Conservation (phyloP, 2,888 invertebrate species). For the Caenorhabditis sp. region DNA sequence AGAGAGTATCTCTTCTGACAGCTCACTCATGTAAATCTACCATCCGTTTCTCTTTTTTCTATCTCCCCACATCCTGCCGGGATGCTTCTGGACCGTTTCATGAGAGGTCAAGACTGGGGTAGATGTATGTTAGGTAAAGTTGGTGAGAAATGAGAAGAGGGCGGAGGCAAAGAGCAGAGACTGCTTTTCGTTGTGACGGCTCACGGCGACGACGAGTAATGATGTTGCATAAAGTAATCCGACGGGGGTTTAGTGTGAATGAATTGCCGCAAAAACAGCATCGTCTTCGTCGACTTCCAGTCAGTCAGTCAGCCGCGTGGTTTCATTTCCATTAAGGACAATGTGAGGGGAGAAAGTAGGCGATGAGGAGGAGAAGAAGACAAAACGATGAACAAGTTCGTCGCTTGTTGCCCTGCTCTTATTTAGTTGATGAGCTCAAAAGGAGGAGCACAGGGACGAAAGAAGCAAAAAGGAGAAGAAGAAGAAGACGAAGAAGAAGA, state of each 20-base stretch:
- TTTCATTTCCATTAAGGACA: conserved; percentile 28
- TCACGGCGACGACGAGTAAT: conserved; percentile 36
- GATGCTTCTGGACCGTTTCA: neutral
- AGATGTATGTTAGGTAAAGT: conserved; percentile 20
- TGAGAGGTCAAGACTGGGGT: conserved; percentile 2
- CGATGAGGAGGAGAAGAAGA: conserved; percentile 7
- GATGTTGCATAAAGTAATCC: conserved; percentile 63
- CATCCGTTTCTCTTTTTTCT: neutral
- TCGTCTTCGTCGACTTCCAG: conserved; percentile 9
- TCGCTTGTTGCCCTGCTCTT: conserved; percentile 20
- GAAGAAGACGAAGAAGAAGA: neutral
- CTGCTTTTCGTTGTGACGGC: conserved; percentile 12
- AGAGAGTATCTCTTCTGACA: neutral
- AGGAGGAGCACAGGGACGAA: conserved; percentile 25
- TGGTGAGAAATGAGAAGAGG: conserved; percentile 9
- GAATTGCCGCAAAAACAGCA: conserved; percentile 32
- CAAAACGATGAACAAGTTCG: conserved; percentile 14
- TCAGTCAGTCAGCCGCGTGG: too few species aligned
- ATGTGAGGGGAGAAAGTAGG: conserved; percentile 1
- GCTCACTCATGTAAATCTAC: neutral
- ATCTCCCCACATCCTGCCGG: too few species aligned
- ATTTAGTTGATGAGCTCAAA: conserved; percentile 53
- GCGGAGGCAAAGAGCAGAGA: conserved; percentile 8
- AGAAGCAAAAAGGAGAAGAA: conserved; percentile 10
- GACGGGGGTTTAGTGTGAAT: conserved; percentile 26